Evolutionary conservation across 2,888 invertebrate genomes (phyloP), one percentile per base, ranked within the genome.

Genomic region (Tromatobia lineatoria): DNA sequence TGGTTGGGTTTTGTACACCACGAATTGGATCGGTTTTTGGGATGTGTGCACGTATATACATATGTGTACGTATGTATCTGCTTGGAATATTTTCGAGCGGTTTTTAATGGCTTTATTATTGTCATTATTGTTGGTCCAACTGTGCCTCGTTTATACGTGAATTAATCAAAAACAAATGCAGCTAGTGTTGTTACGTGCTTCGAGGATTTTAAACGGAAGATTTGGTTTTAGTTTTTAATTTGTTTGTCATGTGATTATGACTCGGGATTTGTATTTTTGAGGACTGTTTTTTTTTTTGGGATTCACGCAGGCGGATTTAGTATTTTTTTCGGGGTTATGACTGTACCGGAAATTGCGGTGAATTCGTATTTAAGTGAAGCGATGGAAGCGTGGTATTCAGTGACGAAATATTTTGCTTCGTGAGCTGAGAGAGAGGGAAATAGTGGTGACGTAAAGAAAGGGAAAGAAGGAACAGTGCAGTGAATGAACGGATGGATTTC

Each of bases 401-500:
- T 45, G 54, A 75, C 64, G 77, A 70, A 64, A 64, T 25, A 3
- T 25, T 57, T 61, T 59, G 42, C 29, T 18, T 67, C 7, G 69
- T 47, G 34, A n/a, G 6, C 6, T 25, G 54, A 18, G 8, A 15
- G 42, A 6, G 50, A 11, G 8, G 74, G n/a, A 15, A 18, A 7
- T 29, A 29, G 50, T 10, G 66, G 54, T 29, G 38, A 64, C 18
- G 38, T 20, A 2, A 42, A 20, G 3, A 38, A 38, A 42, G 64
- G 8, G 25, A 38, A 69, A 20, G 66, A 66, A 67, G 61, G 73
- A 84, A 84, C 73, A 59, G 81, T 74, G 81, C 69, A 84, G 81
- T 74, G 81, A 81, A 80, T 66, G 73, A 81, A 77, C 54, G 78
- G 74, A 84, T 73, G 81, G 69, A 77, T 50, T 42, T 45, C 25